These are phyloP conservation scores for Synodontis membranacea DNA, from an alignment of 2,113 vertebrate species.

Conservation along the genomic window DNA sequence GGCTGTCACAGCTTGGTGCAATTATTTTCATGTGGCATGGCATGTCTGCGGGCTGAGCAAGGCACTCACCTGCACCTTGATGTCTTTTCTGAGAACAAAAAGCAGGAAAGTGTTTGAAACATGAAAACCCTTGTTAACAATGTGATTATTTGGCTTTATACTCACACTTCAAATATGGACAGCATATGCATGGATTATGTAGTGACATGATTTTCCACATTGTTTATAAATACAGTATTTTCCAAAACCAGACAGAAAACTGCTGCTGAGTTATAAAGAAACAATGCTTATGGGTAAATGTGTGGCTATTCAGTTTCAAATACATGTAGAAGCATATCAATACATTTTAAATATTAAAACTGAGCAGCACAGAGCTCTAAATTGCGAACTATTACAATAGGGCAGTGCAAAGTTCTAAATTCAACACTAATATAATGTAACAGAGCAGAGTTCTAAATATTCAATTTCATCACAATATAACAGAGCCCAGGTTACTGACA, in stretches of 20 bases:
- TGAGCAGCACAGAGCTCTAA: background rate
- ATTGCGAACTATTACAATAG: background rate
- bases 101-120: constrained; percentile 61
- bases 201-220: background rate
- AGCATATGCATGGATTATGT: constrained; percentile 65
- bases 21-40: constrained; percentile 42
- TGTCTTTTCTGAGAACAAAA: constrained; percentile 69
- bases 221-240: background rate
- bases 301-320: background rate
- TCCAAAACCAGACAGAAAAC: background rate
- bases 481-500: too few species aligned
- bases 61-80: constrained; percentile 59
- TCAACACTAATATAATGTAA: background rate
- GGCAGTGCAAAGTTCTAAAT: background rate
- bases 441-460: background rate
- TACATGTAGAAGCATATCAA: too few species aligned
- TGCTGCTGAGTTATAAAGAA: background rate
- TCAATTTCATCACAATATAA: background rate
- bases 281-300: background rate
- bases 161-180: constrained; percentile 65
- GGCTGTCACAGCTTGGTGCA: constrained; percentile 40
- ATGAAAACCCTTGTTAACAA: constrained; percentile 60
- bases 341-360: too few species aligned
- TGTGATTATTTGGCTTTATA: constrained; percentile 54
- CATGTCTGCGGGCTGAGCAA: constrained; percentile 6